Evolutionary conservation across 2,888 invertebrate genomes (phyloP).

Genomic region (Anticlea derivata): DNA sequence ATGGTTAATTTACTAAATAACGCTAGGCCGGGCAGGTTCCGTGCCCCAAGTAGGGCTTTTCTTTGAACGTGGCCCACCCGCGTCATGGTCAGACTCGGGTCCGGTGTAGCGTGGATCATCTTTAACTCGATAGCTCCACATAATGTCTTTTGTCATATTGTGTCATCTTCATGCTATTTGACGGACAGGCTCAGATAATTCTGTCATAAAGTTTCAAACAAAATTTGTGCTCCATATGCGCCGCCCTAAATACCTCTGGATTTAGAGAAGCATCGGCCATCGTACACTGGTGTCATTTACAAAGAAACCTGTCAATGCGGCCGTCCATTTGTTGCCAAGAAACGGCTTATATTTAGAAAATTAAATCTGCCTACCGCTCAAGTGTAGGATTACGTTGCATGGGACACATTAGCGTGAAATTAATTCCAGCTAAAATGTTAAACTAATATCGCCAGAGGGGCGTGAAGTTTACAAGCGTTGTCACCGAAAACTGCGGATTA

Average conservation of each 20-base stretch:
- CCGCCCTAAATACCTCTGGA: slow-evolving; percentile 33
- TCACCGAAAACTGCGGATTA: not conserved
- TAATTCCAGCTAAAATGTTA: slow-evolving; percentile 19
- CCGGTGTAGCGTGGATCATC: no score
- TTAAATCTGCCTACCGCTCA: slow-evolving; percentile 67
- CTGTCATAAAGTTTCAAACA: slow-evolving; percentile 18
- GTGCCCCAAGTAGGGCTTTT: no score
- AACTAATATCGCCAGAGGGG: slow-evolving; percentile 1
- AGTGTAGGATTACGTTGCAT: slow-evolving; percentile 36
- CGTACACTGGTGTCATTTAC: slow-evolving; percentile 45
- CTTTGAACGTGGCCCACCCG: no score
- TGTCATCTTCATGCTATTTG: slow-evolving; percentile 3
- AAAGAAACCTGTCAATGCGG: slow-evolving; percentile 56
- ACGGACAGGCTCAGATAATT: not conserved
- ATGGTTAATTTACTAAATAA: no score
- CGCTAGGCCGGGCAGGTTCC: no score
- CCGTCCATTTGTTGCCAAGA: slow-evolving; percentile 46
- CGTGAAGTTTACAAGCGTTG: not conserved
- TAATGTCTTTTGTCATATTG: not conserved
- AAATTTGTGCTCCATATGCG: slow-evolving; percentile 7
- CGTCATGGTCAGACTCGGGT: no score
- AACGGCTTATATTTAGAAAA: slow-evolving; percentile 53
- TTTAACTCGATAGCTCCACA: no score
- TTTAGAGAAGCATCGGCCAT: slow-evolving; percentile 31
- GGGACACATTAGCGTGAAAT: slow-evolving; percentile 30